These are phyloP conservation scores for Macrotis lagotis DNA, from an alignment of 2,113 vertebrate species.

Conservation along the genomic window DNA sequence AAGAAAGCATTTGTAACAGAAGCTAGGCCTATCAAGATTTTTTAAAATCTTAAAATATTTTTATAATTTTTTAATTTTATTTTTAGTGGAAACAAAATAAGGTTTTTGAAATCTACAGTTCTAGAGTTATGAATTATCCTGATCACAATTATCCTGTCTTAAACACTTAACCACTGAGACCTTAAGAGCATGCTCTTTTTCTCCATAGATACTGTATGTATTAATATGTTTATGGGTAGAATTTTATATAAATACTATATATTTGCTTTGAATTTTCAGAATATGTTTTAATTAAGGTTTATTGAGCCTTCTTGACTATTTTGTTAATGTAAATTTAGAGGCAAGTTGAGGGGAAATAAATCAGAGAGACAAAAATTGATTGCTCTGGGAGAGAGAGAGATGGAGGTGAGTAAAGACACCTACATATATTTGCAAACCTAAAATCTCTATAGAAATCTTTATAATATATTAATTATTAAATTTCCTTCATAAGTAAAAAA, in stretches of 20 bases:
- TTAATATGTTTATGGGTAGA: not conserved
- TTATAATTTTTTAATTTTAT: not conserved
- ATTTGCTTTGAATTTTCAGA: not conserved
- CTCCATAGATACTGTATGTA: not conserved
- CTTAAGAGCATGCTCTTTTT: not conserved
- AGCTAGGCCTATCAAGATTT: not conserved
- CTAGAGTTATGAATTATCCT: not conserved
- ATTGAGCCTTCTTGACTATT: not conserved
- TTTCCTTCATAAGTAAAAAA: not conserved
- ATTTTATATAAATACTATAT: not conserved
- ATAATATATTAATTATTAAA: not conserved
- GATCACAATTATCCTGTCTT: not conserved
- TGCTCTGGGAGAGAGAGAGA: not conserved
- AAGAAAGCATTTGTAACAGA: not conserved
- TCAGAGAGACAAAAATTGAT: not conserved
- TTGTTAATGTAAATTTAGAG: not conserved
- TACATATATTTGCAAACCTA: not conserved
- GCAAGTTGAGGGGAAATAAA: not conserved
- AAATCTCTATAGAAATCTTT: not conserved
- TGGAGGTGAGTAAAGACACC: not conserved
- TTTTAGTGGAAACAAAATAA: not conserved
- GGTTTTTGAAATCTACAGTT: not conserved
- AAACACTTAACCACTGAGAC: not conserved
- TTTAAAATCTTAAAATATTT: too few relatives aligned
- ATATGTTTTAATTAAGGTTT: not conserved